Percentiles rank a stretch among this genome's conserved stretches.
These are phyloP conservation scores for Phrynocephalus vlangalii DNA, from an alignment of 2,797 vertebrate species.

Conservation along the genomic window DNA sequence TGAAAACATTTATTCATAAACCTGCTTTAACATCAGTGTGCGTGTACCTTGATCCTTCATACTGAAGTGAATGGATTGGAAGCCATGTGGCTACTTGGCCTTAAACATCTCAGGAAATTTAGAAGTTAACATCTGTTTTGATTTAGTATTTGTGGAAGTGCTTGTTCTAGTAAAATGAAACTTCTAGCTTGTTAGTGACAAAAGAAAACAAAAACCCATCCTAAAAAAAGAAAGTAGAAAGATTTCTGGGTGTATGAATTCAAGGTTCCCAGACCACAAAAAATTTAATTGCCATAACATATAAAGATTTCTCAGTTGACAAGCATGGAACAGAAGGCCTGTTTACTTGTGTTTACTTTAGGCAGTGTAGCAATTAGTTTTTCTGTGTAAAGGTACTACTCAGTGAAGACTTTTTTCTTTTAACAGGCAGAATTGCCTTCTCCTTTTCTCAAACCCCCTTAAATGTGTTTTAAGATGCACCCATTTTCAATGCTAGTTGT, in stretches of 20 bases:
- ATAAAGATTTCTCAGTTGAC: conserved; percentile 58
- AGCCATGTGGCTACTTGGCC: conserved; percentile 50
- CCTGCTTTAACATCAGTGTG: conserved; percentile 42
- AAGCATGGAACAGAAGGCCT: conserved; percentile 47
- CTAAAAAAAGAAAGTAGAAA: conserved; percentile 63
- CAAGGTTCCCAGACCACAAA: conserved; percentile 63
- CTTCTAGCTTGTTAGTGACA: conserved; percentile 54
- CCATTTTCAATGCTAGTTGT: neutral
- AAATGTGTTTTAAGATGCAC: conserved; percentile 8
- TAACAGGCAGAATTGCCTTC: conserved; percentile 15
- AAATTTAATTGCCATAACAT: conserved; percentile 69
- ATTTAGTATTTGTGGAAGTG: conserved; percentile 61
- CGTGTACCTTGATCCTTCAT: conserved; percentile 16
- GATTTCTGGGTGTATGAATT: conserved; percentile 47
- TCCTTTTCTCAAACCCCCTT: conserved; percentile 21
- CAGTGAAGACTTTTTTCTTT: neutral
- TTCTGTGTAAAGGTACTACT: neutral
- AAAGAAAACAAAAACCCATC: conserved; percentile 43
- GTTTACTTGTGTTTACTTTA: conserved; percentile 55
- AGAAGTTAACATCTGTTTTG: conserved; percentile 66
- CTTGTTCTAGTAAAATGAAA: conserved; percentile 65
- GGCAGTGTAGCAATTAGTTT: conserved; percentile 48
- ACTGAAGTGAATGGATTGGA: conserved; percentile 26
- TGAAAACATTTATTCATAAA: conserved; percentile 33
- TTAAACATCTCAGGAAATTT: conserved; percentile 57